These are phyloP conservation scores for Sarcophaga subvicina DNA, from an alignment of 2,888 invertebrate genomes.

Conservation along the genomic window DNA sequence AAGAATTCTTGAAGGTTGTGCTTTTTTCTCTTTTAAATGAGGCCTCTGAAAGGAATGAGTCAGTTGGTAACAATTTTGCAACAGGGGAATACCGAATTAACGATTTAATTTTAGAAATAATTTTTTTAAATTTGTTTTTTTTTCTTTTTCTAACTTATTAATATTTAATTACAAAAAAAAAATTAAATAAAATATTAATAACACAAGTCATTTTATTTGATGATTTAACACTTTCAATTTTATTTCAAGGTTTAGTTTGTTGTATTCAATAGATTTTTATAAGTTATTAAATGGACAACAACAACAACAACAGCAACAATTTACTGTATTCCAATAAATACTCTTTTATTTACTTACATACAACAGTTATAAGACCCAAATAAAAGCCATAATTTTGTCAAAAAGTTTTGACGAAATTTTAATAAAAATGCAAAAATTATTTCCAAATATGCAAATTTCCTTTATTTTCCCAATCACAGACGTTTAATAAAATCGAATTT, in stretches of 20 bases:
- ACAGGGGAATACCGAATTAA: constrained; percentile 32
- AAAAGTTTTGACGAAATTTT: constrained; percentile 31
- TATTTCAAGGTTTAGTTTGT: constrained; percentile 21
- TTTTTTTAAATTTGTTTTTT: background rate
- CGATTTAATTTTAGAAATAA: background rate
- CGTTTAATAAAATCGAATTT: background rate
- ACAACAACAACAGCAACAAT: background rate
- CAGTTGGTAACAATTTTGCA: constrained; percentile 2
- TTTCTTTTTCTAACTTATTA: background rate
- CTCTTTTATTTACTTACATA: background rate
- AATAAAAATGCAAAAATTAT: constrained; percentile 24
- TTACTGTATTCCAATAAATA: background rate
- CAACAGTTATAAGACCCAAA: constrained; percentile 17
- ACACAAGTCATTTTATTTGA: constrained; percentile 7
- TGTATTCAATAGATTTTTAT: constrained; percentile 23
- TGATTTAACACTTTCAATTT: constrained; percentile 60
- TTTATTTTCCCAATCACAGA: background rate
- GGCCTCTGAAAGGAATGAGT: constrained; percentile 38
- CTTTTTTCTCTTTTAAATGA: background rate
- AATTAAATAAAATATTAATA: background rate
- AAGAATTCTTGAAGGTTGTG: constrained; percentile 29
- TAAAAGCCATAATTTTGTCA: background rate
- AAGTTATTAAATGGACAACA: background rate
- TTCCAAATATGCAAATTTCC: background rate
- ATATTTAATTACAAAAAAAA: background rate